A percentile compares a stretch with the other conserved stretches of the same genome.
These are phyloP conservation scores for Philonicus albiceps DNA, from an alignment of 2,888 invertebrate species.

Conservation along the genomic window DNA sequence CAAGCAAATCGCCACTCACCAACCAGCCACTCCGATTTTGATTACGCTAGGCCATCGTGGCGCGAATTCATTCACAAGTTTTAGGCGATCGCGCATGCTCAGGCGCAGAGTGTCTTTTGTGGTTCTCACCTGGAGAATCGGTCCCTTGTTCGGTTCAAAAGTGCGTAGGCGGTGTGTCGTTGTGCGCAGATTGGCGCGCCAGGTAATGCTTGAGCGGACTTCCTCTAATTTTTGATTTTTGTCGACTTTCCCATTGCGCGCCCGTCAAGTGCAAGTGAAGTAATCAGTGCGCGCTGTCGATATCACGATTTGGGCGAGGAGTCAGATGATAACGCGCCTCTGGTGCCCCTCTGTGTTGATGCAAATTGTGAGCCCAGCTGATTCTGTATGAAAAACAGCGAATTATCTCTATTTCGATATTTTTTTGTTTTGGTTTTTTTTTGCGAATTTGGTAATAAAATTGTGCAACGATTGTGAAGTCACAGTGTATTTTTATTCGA, in stretches of 20 bases:
- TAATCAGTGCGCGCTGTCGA: not conserved
- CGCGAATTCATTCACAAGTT: not conserved
- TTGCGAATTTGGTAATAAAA: not conserved
- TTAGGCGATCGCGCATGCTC: not conserved
- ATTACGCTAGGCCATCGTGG: not conserved
- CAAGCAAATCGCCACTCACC: not conserved
- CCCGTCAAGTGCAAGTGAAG: not conserved
- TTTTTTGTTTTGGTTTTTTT: not conserved
- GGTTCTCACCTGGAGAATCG: not conserved
- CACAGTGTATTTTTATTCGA: not conserved
- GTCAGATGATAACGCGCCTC: not conserved
- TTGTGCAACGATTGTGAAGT: not conserved
- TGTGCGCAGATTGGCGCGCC: not conserved
- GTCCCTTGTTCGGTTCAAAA: not conserved
- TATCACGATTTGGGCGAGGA: not conserved
- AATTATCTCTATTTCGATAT: not conserved
- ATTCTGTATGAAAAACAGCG: not conserved
- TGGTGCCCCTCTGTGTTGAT: not conserved
- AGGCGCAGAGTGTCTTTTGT: not conserved
- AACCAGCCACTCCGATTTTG: not conserved
- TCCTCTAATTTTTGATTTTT: not conserved
- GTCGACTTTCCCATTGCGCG: not conserved
- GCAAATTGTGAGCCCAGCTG: not conserved
- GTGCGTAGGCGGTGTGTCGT: not conserved
- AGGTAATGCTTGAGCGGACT: not conserved